A percentile compares a stretch with the other conserved stretches of the same genome.
Conservation (phyloP, 2,888 invertebrate species). For the Dichetophora obliterata region DNA sequence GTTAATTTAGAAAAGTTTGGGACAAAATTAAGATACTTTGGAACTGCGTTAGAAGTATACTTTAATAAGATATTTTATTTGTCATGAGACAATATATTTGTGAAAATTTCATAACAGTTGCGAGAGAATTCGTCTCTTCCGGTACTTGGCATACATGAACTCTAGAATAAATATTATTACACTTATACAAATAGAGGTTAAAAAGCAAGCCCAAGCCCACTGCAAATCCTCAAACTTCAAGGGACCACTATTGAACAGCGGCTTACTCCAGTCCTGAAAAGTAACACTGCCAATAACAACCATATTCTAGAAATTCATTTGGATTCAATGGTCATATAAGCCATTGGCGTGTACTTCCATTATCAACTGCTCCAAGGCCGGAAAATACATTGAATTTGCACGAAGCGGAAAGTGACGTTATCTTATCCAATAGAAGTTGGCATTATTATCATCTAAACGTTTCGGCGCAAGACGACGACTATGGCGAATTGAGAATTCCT, state of each 20-base stretch:
- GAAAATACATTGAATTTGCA: constrained; percentile 48
- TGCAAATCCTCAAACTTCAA: constrained; percentile 50
- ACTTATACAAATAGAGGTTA: constrained; percentile 27
- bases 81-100: too few relatives aligned
- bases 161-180: not conserved
- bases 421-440: too few relatives aligned
- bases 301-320: constrained; percentile 55
- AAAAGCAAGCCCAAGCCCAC: constrained; percentile 52
- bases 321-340: constrained; percentile 51
- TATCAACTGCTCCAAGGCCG: constrained; percentile 49
- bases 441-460: too few relatives aligned
- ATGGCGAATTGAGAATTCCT: too few relatives aligned
- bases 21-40: too few relatives aligned
- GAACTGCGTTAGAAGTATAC: too few relatives aligned
- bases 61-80: too few relatives aligned
- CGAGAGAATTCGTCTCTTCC: not conserved
- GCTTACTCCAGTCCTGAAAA: constrained; percentile 47
- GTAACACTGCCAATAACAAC: constrained; percentile 49
- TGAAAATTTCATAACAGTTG: too few relatives aligned
- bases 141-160: not conserved
- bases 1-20: too few relatives aligned
- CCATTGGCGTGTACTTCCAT: constrained; percentile 51
- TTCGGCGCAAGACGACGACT: too few relatives aligned
- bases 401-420: constrained; percentile 51
- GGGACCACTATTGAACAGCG: constrained; percentile 8